phyloP scores from a whole-genome alignment of 1,140 invertebrate species.

The Leptopilina boulardi region DNA sequence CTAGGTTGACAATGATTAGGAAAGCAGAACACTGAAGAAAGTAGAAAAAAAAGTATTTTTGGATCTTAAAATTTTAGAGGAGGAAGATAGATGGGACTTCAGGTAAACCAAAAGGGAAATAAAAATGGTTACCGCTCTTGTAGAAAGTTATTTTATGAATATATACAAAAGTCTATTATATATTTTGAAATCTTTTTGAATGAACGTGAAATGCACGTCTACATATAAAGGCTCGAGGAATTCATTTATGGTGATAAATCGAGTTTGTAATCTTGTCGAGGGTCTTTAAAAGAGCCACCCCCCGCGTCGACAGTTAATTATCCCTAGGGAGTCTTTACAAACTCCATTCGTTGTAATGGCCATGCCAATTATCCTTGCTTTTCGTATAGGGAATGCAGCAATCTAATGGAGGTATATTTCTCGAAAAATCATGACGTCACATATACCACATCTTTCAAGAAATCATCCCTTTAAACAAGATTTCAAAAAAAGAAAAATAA shows the following conservation, averaged over 20 bases:
- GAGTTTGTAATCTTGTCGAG: constrained; percentile 17
- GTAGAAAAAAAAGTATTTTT: not conserved
- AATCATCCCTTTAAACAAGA: too few species aligned
- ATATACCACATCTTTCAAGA: too few species aligned
- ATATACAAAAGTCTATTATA: too few species aligned
- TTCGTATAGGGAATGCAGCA: constrained; percentile 49
- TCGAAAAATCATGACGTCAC: constrained; percentile 20
- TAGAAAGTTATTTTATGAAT: too few species aligned
- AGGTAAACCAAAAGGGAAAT: too few species aligned
- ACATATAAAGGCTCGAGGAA: not conserved
- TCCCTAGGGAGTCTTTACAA: constrained; percentile 17
- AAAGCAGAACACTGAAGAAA: not conserved
- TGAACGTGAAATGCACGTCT: not conserved
- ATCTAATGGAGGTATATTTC: constrained; percentile 38
- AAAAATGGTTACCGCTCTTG: too few species aligned
- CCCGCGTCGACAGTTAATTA: constrained; percentile 28
- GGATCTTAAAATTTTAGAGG: not conserved
- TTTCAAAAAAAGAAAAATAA: too few species aligned
- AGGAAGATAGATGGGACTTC: too few species aligned
- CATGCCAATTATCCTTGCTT: constrained; percentile 54
- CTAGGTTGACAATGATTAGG: not conserved
- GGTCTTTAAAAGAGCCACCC: constrained; percentile 19
- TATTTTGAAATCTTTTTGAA: not conserved
- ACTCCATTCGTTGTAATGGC: constrained; percentile 38
- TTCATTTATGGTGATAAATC: not conserved